Evolutionary conservation across 2,113 vertebrate species (phyloP).

Genomic region (Xenopus laevis): DNA sequence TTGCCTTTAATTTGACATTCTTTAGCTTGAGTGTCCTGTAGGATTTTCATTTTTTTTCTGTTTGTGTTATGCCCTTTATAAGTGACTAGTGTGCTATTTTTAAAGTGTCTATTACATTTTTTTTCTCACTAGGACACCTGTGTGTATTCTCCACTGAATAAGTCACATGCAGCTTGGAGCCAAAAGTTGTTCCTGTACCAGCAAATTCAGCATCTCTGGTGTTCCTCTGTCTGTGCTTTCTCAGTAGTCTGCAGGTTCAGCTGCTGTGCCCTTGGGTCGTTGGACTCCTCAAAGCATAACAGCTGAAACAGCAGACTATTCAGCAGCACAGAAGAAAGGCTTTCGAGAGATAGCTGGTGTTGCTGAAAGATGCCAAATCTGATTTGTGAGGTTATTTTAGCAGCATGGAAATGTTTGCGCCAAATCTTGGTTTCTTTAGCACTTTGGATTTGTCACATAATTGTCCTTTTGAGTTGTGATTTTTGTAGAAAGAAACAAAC

Average conservation of each 20-base stretch:
- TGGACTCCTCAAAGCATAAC: conserved; percentile 13
- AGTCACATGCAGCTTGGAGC: conserved; percentile 23
- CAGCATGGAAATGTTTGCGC: too few species aligned
- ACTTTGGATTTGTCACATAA: too few species aligned
- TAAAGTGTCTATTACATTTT: not conserved
- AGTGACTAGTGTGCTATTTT: too few species aligned
- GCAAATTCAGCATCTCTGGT: conserved; percentile 18
- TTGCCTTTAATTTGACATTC: too few species aligned
- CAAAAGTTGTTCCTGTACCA: conserved; percentile 5
- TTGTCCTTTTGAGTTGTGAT: too few species aligned
- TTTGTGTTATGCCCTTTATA: too few species aligned
- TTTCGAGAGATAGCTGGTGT: not conserved
- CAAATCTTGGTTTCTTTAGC: too few species aligned
- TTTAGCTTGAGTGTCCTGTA: too few species aligned
- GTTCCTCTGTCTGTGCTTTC: not conserved
- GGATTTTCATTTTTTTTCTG: too few species aligned
- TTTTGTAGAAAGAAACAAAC: too few species aligned
- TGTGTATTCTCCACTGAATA: conserved; percentile 1
- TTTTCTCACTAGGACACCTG: conserved; percentile 6
- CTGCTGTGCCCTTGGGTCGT: conserved; percentile 24
- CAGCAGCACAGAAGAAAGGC: conserved; percentile 2
- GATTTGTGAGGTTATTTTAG: too few species aligned
- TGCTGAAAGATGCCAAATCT: conserved; percentile 12
- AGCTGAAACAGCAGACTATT: conserved; percentile 38
- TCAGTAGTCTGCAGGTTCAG: conserved; percentile 24